Percentiles rank a stretch among this genome's conserved stretches.
Evolutionary conservation across 2,888 invertebrate species (phyloP).

Genomic region (Chesias legatella): DNA sequence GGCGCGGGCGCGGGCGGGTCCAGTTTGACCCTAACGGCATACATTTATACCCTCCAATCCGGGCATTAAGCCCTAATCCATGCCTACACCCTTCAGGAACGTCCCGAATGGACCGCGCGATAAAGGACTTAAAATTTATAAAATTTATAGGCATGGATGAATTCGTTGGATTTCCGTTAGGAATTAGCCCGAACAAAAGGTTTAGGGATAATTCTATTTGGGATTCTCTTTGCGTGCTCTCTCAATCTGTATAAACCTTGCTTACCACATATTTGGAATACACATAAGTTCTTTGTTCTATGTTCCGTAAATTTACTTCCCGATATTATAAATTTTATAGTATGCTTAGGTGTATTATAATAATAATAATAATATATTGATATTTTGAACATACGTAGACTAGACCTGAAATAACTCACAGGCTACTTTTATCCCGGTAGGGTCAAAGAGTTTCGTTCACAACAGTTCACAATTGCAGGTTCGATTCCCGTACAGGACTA

Average conservation of each 20-base stretch:
- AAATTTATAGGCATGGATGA: constrained; percentile 58
- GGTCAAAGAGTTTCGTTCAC: too few relatives aligned
- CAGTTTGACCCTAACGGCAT: constrained; percentile 16
- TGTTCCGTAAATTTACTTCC: too few relatives aligned
- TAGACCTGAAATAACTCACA: too few relatives aligned
- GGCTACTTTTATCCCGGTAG: too few relatives aligned
- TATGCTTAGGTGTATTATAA: too few relatives aligned
- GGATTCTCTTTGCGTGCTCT: constrained; percentile 19
- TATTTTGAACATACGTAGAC: too few relatives aligned
- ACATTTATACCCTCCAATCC: constrained; percentile 29
- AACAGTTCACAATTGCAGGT: too few relatives aligned
- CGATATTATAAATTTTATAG: too few relatives aligned
- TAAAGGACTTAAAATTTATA: constrained; percentile 71
- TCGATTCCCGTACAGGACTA: too few relatives aligned
- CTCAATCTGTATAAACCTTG: constrained; percentile 8
- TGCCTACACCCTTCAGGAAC: constrained; percentile 35
- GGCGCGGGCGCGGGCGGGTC: too few relatives aligned
- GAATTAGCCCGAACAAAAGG: constrained; percentile 30
- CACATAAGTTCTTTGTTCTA: too few relatives aligned
- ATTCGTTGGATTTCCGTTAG: constrained; percentile 37
- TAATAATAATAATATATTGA: too few relatives aligned
- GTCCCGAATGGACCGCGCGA: constrained; percentile 49
- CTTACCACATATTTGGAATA: neutral
- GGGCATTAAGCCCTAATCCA: constrained; percentile 51
- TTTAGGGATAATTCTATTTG: constrained; percentile 27